These are phyloP conservation scores for Bostrychus sinensis DNA, from an alignment of 2,113 vertebrate genomes.

Conservation along the genomic window DNA sequence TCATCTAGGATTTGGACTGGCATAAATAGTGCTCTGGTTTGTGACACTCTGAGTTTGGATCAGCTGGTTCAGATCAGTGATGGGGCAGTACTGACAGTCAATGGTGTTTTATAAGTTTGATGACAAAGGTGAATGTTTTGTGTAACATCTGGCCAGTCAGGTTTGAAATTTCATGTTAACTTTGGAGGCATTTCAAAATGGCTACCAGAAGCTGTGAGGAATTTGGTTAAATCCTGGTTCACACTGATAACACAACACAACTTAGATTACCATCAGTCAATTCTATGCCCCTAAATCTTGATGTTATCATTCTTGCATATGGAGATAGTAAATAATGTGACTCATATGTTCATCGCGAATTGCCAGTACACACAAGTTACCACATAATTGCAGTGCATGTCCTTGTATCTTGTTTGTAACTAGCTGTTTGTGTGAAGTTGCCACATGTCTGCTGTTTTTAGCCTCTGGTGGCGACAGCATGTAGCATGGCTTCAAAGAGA, in stretches of 20 bases:
- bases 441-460: conserved; percentile 34
- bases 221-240: neutral
- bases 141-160: neutral
- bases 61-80: too few relatives aligned
- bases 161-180: neutral
- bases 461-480: conserved; percentile 41
- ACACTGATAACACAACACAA: neutral
- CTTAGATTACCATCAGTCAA: conserved; percentile 1
- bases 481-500: conserved; percentile 64
- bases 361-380: neutral
- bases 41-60: too few relatives aligned
- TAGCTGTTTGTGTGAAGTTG: conserved; percentile 36
- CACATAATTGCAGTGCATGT: conserved; percentile 24
- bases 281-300: neutral
- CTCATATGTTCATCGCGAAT: neutral
- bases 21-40: too few relatives aligned
- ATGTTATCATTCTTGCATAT: conserved; percentile 10
- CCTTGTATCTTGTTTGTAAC: conserved; percentile 31
- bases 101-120: too few relatives aligned
- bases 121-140: too few relatives aligned
- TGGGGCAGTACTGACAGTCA: too few relatives aligned
- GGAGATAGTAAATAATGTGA: neutral
- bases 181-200: neutral
- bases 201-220: neutral
- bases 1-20: too few relatives aligned